These are phyloP conservation scores for Agapostemon virescens DNA, from an alignment of 2,888 invertebrate genomes.

Conservation along the genomic window DNA sequence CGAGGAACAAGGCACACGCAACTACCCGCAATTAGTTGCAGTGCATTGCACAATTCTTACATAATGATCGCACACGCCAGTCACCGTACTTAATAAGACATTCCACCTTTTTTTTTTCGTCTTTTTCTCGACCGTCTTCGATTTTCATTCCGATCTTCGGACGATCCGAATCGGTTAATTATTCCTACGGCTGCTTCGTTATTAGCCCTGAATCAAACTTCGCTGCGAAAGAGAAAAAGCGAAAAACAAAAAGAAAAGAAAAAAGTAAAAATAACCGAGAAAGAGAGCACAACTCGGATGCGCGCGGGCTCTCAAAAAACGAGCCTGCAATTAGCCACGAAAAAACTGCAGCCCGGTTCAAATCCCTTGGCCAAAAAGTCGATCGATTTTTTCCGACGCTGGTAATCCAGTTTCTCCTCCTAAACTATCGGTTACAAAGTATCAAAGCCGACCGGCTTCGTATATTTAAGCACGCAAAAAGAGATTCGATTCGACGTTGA, in stretches of 20 bases:
- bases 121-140: not conserved
- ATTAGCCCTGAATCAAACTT: not conserved
- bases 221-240: too few species aligned
- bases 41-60: conserved; percentile 15
- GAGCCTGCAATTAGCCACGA: conserved; percentile 3
- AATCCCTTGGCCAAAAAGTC: not conserved
- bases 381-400: conserved; percentile 29
- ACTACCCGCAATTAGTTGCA: conserved; percentile 6
- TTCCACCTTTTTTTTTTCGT: too few species aligned
- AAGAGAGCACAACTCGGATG: not conserved
- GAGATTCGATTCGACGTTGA: conserved; percentile 35
- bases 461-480: conserved; percentile 32
- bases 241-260: not conserved
- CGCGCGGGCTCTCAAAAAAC: not conserved
- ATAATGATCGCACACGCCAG: conserved; percentile 4
- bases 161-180: conserved; percentile 2
- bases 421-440: conserved; percentile 64
- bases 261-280: not conserved
- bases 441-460: conserved; percentile 31
- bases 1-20: not conserved
- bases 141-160: conserved; percentile 7
- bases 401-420: conserved; percentile 46
- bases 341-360: not conserved
- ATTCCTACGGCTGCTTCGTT: not conserved
- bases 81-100: not conserved